Base-by-base conservation (phyloP, 2,888 invertebrate species). In the Clostera curtula region DNA sequence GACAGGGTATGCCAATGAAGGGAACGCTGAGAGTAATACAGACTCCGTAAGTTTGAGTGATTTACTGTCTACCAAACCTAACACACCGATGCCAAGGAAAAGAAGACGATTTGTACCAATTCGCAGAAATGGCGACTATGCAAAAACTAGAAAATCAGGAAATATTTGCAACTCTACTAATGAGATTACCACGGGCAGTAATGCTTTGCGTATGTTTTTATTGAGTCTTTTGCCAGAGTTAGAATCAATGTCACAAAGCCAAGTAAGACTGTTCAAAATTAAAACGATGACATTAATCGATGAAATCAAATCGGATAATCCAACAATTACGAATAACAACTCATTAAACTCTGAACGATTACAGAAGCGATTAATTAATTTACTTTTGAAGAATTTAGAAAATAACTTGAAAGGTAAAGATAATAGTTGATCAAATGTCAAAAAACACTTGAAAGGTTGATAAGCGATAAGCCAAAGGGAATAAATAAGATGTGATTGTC, bases 201-300 rank as follows among this genome's bases (percentile, higher is more conserved):
- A 12, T 4, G 42, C 48, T 3, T 28, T 53, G 41, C 40, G 31
- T 29, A 54, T 50, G 31, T 61, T 61, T 7, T 24, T 61, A 12
- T 33, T 60, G 34, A 61, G 61, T 27, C 25, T 61, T 0, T 5
- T 61, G 16, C 56, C 61, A 1, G 61, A 61, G 34, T 34, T 60
- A 12, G 61, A 60, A 19, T 43, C 52, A 0, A 60, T 61, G 60
- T 31, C 43, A 1, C 51, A 55, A 28, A 52, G 56, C 3, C 61
- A 61, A 41, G 29, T 43, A 0, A 46, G 61, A 29, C 3, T 49
- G 4, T 61, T 61, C 25, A 61, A 61, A 34, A 61, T 61, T 3
- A 61, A 53, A 29, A 38, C 55, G 0, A 56, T 61, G 56, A 40
- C 50, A 28, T 24, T 57, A 0, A 49, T 57, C 19, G 47, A 56